Evolutionary conservation across 2,888 invertebrate species (phyloP), one percentile per base, ranked within the genome.

Genomic region (Stenoptilia bipunctidactyla): DNA sequence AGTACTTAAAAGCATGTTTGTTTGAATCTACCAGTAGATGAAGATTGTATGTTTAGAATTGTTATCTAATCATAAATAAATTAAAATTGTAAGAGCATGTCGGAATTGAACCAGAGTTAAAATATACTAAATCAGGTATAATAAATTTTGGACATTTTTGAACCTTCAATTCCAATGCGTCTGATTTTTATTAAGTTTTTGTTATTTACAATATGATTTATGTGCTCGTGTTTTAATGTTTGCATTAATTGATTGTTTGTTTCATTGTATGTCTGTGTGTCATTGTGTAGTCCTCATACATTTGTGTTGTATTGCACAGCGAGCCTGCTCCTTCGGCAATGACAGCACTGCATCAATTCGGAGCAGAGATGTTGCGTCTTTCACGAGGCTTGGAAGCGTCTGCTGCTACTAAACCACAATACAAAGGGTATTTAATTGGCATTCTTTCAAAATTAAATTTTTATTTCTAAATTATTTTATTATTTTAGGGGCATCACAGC

Each of bases 341-440:
- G 90, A 90, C 92, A 20, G 93, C 94, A 42, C 84, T 94, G 59
- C 93, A 93, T 67, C 92, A 92, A 64, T 93, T 93, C 66, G 93
- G 93, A 40, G 92, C 92, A 27, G 92, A 93, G 85, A 92, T 93
- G 93, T 85, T 94, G 56, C 91, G 92, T 60, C 85, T 94, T 20
- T 93, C 93, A 15, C 86, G 92, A 47, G 92, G 93, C 46, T 80
- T 93, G 54, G 92, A 92, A 74, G 91, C 91, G 47, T 91, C 91
- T 43, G 80, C 82, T 53, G 77, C 71, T 48, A 66, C 70, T 54
- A 80, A 80, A 73, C 71, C 77, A 56, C 72, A 75, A 48, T 68
- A 62, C 61, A 70, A 66, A 79, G 82, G 82, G 82, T 83, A 82
- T 49, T 56, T 47, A 61, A 76, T 72, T 74, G 68, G 77, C 77